These are phyloP conservation scores for Nebria brevicollis DNA, from an alignment of 2,888 invertebrate genomes.

Conservation along the genomic window DNA sequence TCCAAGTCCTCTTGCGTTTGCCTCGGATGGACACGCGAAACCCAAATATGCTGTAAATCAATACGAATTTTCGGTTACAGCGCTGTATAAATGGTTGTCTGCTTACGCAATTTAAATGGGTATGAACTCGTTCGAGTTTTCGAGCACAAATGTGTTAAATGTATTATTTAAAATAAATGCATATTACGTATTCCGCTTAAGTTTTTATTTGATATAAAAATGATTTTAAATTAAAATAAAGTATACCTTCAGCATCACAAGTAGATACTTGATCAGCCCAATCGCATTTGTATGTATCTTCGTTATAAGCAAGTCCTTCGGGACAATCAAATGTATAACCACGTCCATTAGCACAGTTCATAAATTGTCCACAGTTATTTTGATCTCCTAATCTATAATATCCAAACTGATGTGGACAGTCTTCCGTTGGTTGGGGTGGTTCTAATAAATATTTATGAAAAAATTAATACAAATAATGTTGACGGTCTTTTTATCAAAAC, in stretches of 20 bases:
- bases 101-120: background rate
- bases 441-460: conserved; percentile 63
- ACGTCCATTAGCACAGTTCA: conserved; percentile 83
- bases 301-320: conserved; percentile 83
- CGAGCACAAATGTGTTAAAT: background rate
- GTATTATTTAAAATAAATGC: background rate
- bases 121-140: background rate
- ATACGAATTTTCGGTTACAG: conserved; percentile 8
- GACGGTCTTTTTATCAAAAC: conserved; percentile 54
- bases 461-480: conserved; percentile 10
- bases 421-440: conserved; percentile 76
- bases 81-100: background rate
- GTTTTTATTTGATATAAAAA: conserved; percentile 7
- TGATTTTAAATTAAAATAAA: conserved; percentile 4
- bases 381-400: conserved; percentile 78
- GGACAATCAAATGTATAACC: conserved; percentile 80
- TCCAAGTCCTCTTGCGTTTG: conserved; percentile 62
- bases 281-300: conserved; percentile 79
- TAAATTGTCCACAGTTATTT: conserved; percentile 79
- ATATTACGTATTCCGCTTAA: background rate
- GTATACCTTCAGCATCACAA: conserved; percentile 81
- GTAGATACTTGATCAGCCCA: conserved; percentile 87
- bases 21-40: conserved; percentile 79
- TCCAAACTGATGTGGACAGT: conserved; percentile 86
- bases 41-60: conserved; percentile 75